Evolutionary conservation across 2,797 vertebrate species (phyloP).

Genomic region (Chelon auratus): DNA sequence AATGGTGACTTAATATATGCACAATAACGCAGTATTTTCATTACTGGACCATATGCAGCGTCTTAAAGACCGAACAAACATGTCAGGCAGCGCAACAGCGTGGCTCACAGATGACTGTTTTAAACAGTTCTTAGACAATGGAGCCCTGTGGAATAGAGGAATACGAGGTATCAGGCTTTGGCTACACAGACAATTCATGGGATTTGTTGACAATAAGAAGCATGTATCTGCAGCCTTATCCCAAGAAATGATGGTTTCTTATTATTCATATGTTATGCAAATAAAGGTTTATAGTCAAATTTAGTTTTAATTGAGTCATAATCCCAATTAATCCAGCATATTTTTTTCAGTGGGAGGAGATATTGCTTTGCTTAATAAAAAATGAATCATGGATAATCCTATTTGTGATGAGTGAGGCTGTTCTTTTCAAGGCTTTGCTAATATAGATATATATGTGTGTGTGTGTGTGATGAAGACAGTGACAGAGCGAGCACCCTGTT

Average conservation of each 20-base stretch:
- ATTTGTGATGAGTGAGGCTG: slow-evolving; percentile 71
- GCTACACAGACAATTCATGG: too few species aligned
- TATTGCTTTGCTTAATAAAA: slow-evolving; percentile 62
- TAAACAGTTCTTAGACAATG: not conserved
- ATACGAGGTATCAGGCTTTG: not conserved
- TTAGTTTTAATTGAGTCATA: slow-evolving; percentile 72
- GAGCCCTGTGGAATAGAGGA: not conserved
- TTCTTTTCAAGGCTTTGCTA: slow-evolving; percentile 63
- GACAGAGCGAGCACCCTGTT: slow-evolving; percentile 55
- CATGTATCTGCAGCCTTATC: not conserved
- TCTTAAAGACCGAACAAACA: too few species aligned
- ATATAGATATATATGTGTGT: slow-evolving; percentile 25
- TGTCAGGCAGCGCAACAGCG: too few species aligned
- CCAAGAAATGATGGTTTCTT: slow-evolving; percentile 16
- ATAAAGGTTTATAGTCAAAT: slow-evolving; percentile 53
- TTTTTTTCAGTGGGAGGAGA: slow-evolving; percentile 54
- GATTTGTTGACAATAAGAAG: slow-evolving; percentile 4
- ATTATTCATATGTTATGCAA: slow-evolving; percentile 61
- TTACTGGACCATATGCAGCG: too few species aligned
- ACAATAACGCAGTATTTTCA: too few species aligned
- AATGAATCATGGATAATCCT: slow-evolving; percentile 74
- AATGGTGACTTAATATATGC: too few species aligned
- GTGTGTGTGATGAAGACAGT: slow-evolving; percentile 8
- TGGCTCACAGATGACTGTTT: too few species aligned
- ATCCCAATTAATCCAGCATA: slow-evolving; percentile 70